Conservation (phyloP, 2,113 vertebrate species). For the Acrocephalus kingi region DNA sequence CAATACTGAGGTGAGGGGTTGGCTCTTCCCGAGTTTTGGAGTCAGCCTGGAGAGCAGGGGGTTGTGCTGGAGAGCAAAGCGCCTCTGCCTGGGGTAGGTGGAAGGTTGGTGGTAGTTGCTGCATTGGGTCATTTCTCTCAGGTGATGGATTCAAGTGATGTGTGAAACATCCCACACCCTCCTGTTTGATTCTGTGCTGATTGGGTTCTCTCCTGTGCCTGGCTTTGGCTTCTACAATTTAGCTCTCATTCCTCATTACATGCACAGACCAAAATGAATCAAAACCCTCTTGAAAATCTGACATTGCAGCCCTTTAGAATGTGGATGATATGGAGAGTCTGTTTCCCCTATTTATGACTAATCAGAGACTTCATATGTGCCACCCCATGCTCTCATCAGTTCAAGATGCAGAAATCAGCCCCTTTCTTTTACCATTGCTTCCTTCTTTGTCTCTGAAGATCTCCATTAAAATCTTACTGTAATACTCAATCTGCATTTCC, state of each 20-base stretch:
- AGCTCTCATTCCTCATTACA: neutral
- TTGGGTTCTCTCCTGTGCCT: neutral
- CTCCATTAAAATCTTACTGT: neutral
- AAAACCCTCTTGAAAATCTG: constrained; percentile 5
- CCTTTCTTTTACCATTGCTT: neutral
- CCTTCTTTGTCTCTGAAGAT: neutral
- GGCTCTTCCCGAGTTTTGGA: neutral
- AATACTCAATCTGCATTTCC: neutral
- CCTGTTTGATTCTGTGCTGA: neutral
- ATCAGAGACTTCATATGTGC: neutral
- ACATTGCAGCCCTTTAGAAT: neutral
- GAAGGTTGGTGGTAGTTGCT: neutral
- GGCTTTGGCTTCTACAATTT: neutral
- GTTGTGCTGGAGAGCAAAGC: neutral
- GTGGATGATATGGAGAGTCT: neutral
- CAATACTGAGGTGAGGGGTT: neutral
- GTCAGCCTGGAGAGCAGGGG: neutral
- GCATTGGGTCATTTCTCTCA: neutral
- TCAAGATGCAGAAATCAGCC: neutral
- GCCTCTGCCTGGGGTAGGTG: neutral
- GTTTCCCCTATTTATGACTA: neutral
- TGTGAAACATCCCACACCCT: neutral
- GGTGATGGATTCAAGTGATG: neutral
- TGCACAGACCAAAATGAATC: neutral
- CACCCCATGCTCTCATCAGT: neutral